Evolutionary conservation across 2,888 invertebrate species (phyloP).

Genomic region (Sialis fuliginosa): DNA sequence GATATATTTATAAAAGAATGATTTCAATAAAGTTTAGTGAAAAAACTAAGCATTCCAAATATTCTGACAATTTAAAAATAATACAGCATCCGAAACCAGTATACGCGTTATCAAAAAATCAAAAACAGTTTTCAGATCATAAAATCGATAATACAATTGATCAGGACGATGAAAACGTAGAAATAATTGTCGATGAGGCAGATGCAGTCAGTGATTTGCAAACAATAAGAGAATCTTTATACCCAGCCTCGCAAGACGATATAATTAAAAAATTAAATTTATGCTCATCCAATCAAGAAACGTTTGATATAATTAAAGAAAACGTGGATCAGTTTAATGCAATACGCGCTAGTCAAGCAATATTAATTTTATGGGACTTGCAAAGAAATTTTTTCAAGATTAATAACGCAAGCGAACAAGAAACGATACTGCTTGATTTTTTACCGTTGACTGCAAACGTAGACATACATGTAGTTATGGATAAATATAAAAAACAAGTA

Average conservation of each 20-base stretch:
- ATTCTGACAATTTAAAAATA: no score
- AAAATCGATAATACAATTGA: not conserved
- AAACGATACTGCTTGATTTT: conserved; percentile 2
- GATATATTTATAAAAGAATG: no score
- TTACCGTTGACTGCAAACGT: conserved; percentile 5
- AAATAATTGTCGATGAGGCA: not conserved
- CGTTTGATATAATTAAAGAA: conserved; percentile 19
- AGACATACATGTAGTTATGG: conserved; percentile 8
- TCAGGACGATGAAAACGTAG: not conserved
- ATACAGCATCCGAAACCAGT: no score
- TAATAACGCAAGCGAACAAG: conserved; percentile 8
- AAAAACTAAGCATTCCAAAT: no score
- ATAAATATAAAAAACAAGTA: conserved; percentile 18
- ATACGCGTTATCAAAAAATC: not conserved
- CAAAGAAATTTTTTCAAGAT: conserved; percentile 19
- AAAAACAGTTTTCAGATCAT: not conserved
- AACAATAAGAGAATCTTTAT: conserved; percentile 13
- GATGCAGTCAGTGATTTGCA: conserved; percentile 2
- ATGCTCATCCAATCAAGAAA: conserved; percentile 21
- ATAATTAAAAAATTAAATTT: conserved; percentile 17
- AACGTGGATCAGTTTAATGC: conserved; percentile 12
- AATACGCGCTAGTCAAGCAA: conserved; percentile 17
- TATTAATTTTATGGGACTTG: conserved; percentile 23
- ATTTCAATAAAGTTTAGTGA: no score
- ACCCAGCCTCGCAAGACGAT: conserved; percentile 15